These are phyloP conservation scores for Dendrolimus kikuchii DNA, from an alignment of 1,140 invertebrate species.

Conservation along the genomic window DNA sequence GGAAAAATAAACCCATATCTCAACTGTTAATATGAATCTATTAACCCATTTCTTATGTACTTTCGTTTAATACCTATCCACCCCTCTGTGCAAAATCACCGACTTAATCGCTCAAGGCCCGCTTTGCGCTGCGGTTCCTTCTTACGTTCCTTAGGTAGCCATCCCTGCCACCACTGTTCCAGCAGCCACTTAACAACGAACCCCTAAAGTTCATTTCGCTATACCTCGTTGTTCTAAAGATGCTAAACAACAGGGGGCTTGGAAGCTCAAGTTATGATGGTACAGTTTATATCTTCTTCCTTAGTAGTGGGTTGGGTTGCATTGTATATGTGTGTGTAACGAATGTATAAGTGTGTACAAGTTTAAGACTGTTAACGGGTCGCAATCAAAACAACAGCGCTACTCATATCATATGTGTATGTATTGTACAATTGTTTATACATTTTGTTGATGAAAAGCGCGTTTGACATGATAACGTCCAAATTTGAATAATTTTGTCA, in stretches of 20 bases:
- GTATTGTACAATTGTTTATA: slow-evolving; percentile 50
- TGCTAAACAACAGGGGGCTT: slow-evolving; percentile 19
- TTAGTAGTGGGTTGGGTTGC: slow-evolving; percentile 40
- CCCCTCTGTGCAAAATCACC: too few relatives aligned
- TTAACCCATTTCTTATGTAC: too few relatives aligned
- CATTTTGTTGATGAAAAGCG: slow-evolving; percentile 31
- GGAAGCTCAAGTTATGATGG: slow-evolving; percentile 31
- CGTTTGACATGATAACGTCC: too few relatives aligned
- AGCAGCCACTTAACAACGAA: slow-evolving; percentile 34
- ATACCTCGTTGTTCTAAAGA: slow-evolving; percentile 11
- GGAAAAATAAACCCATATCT: too few relatives aligned
- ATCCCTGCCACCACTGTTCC: slow-evolving; percentile 15
- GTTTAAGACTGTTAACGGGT: slow-evolving; percentile 67
- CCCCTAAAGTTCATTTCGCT: slow-evolving; percentile 31
- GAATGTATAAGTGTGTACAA: slow-evolving; percentile 49
- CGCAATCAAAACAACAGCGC: slow-evolving; percentile 61
- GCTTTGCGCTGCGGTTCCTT: slow-evolving; percentile 56
- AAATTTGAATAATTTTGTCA: too few relatives aligned
- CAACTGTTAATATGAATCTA: too few relatives aligned
- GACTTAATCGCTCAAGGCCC: slow-evolving; percentile 10
- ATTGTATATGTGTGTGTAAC: slow-evolving; percentile 14
- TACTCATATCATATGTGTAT: slow-evolving; percentile 68
- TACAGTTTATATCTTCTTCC: slow-evolving; percentile 55
- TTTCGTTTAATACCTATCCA: too few relatives aligned
- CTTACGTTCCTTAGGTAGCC: slow-evolving; percentile 54